phyloP scores from a whole-genome alignment of 2,888 invertebrate genomes.

The Cremastobaeus sp. region DNA sequence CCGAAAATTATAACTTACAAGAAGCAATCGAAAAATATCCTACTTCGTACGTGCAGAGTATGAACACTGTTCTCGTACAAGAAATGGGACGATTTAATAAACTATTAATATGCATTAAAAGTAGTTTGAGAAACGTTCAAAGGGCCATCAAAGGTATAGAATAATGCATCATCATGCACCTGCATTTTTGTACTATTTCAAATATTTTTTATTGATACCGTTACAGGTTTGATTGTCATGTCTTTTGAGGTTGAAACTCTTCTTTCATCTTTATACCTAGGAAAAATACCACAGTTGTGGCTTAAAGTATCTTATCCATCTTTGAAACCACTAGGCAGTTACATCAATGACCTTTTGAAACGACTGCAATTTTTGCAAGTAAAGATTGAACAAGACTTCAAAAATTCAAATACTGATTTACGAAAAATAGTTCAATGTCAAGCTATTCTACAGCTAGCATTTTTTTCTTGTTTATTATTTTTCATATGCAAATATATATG shows the following conservation, averaged over 20 bases:
- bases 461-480: too few relatives aligned
- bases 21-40: slow-evolving; percentile 85
- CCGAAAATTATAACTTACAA: slow-evolving; percentile 84
- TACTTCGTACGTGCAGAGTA: slow-evolving; percentile 89
- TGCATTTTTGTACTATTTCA: too few relatives aligned
- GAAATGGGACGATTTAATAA: slow-evolving; percentile 90
- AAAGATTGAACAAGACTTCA: too few relatives aligned
- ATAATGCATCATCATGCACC: too few relatives aligned
- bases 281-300: slow-evolving; percentile 92
- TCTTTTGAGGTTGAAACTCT: slow-evolving; percentile 92
- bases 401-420: too few relatives aligned
- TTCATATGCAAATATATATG: too few relatives aligned
- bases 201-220: neutral
- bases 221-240: slow-evolving; percentile 90
- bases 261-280: slow-evolving; percentile 88
- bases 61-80: slow-evolving; percentile 95
- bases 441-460: too few relatives aligned
- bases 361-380: slow-evolving; percentile 92
- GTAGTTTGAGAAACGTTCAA: slow-evolving; percentile 87
- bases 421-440: neutral
- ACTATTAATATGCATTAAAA: slow-evolving; percentile 85
- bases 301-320: slow-evolving; percentile 93
- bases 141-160: slow-evolving; percentile 95
- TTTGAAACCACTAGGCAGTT: slow-evolving; percentile 92
- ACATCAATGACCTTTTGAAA: slow-evolving; percentile 89